Conservation (phyloP, 2,797 vertebrate species). For the Malurus leucopterus region DNA sequence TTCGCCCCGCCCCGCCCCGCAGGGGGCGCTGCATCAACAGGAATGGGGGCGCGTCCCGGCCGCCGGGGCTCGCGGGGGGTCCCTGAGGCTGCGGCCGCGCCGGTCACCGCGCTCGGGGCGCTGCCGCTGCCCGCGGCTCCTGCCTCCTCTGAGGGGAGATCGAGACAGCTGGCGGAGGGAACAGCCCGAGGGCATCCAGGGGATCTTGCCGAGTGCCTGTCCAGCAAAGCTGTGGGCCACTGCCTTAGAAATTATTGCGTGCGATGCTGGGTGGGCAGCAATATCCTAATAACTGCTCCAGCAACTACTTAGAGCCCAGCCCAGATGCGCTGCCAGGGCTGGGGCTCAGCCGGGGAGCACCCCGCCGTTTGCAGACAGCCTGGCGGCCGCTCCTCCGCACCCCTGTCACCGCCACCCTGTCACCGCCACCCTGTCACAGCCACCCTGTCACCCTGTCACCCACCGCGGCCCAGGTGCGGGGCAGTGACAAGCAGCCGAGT, state of each 20-base stretch:
- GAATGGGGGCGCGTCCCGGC: not conserved
- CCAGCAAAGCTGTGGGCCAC: not conserved
- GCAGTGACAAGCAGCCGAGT: fast-evolving
- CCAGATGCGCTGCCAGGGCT: fast-evolving
- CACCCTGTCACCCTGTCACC: fast-evolving
- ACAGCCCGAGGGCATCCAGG: fast-evolving
- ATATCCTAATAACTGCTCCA: fast-evolving
- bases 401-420: fast-evolving
- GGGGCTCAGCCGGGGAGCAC: not conserved
- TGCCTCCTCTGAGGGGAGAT: not conserved
- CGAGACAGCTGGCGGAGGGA: fast-evolving
- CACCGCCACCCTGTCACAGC: fast-evolving
- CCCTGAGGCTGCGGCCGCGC: not conserved
- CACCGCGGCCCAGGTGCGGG: fast-evolving
- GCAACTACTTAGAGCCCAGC: fast-evolving
- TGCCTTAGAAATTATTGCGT: not conserved
- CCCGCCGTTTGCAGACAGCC: fast-evolving
- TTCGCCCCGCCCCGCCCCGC: not conserved
- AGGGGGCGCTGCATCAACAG: slow-evolving; percentile 54
- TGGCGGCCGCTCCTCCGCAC: not conserved
- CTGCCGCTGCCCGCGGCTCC: not conserved
- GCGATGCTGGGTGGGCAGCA: not conserved
- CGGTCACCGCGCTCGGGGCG: fast-evolving
- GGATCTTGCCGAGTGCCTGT: not conserved
- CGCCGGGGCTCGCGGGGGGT: not conserved